These are phyloP conservation scores for Actinopyga echinites DNA, from an alignment of 53 echinoderm and acorn worm species.

Conservation along the genomic window DNA sequence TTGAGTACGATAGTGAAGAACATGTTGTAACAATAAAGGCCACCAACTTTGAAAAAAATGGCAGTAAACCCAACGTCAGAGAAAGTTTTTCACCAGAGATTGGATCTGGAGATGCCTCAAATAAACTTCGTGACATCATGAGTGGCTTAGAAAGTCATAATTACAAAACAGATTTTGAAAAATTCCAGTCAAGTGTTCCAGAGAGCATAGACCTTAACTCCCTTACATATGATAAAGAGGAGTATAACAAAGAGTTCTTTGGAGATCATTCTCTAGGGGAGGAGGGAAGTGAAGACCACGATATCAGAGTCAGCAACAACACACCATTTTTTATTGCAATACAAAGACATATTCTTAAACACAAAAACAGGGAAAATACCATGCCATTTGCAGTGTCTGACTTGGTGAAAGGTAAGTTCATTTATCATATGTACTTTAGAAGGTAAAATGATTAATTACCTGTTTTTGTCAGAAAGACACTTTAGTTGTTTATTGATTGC, in stretches of 20 bases:
- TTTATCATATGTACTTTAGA: neutral
- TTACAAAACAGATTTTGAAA: slow-evolving; percentile 67
- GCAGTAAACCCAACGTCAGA: neutral
- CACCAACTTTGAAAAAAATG: neutral
- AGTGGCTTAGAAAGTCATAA: slow-evolving; percentile 55
- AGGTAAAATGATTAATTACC: no score
- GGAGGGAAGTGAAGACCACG: neutral
- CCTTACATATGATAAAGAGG: slow-evolving; percentile 79
- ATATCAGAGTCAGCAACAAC: slow-evolving; percentile 61
- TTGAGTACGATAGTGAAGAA: slow-evolving; percentile 78
- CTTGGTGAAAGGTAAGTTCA: slow-evolving; percentile 66
- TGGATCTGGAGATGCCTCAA: slow-evolving; percentile 63
- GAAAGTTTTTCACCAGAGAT: slow-evolving; percentile 9
- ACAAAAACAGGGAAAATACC: slow-evolving; percentile 59
- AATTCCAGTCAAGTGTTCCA: slow-evolving; percentile 66
- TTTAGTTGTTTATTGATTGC: no score
- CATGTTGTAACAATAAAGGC: slow-evolving; percentile 40
- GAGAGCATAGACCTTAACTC: slow-evolving; percentile 85
- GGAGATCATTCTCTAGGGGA: slow-evolving; percentile 26
- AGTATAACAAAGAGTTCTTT: slow-evolving; percentile 87
- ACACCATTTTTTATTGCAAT: slow-evolving; percentile 80
- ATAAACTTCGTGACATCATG: slow-evolving; percentile 57
- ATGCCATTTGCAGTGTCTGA: slow-evolving; percentile 60
- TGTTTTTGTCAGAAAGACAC: no score
- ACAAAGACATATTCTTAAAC: slow-evolving; percentile 72